Evolutionary conservation across 1,140 invertebrate species (phyloP), one percentile per base, ranked within the genome.

Genomic region (Habropoda laboriosa): DNA sequence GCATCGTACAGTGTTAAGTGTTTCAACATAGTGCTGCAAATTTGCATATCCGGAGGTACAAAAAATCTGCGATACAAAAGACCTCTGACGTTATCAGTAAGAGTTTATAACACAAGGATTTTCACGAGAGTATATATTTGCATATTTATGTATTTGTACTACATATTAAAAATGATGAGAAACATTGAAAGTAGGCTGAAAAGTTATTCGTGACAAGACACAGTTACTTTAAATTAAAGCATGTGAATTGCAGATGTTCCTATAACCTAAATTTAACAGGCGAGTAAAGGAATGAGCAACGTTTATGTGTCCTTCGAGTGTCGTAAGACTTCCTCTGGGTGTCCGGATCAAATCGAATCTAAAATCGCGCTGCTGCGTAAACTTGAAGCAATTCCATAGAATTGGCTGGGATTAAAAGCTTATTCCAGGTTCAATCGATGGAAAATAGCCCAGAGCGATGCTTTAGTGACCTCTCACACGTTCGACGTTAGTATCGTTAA

Each of bases 371-470:
- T 1, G 8, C 18, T 16, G 55, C 55, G 66, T 32, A 55, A 77
- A 77, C 32, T 60, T 42, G 32, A 60, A 45, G 21, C 55, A 24
- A 78, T 71, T 51, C 32, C 42, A 1, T 18, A 18, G 55, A 51
- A 78, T 49, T 60, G 53, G 35, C 7, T 21, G n/a, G 24, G 66
- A 70, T 78, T 70, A 47, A 47, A 71, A 58, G 51, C 24, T 32
- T 21, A 35, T 61, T 60, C 24, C 18, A 16, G 27, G 38, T 16
- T 40, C 42, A 18, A 78, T 78, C 66, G 75, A 78, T 78, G 30
- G 75, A 30, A 58, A 71, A 57, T 51, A 66, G 60, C 49, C 18
- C 4, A 6, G 35, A 49, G 32, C 32, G 16, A 55, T 45, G 18
- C 38, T 66, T 55, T 30, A 27, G 32, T 1, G 16, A 32, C 6